phyloP scores from a whole-genome alignment of 2,888 invertebrate species.

The Pardosa pseudoannulata region DNA sequence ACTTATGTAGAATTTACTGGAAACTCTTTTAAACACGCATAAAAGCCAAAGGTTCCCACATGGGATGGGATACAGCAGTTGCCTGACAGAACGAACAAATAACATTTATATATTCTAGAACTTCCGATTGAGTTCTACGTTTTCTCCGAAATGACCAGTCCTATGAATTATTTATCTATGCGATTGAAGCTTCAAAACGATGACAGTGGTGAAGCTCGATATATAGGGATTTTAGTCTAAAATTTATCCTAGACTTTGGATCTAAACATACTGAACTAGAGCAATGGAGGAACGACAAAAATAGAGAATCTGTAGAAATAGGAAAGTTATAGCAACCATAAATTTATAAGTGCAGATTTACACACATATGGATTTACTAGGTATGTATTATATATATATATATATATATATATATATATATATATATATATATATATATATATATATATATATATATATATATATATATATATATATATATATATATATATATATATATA shows the following conservation, averaged over 20 bases:
- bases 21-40: neutral
- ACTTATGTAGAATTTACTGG: no score
- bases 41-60: constrained; percentile 14
- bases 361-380: no score
- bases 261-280: constrained; percentile 18
- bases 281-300: constrained; percentile 24
- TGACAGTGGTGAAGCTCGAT: constrained; percentile 38
- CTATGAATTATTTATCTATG: constrained; percentile 63
- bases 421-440: no score
- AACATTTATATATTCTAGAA: constrained; percentile 61
- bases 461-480: no score
- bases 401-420: no score
- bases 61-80: constrained; percentile 18
- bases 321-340: neutral
- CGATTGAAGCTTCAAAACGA: constrained; percentile 47
- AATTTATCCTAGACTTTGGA: constrained; percentile 29
- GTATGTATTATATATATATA: no score
- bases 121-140: constrained; percentile 38
- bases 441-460: no score
- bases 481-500: no score
- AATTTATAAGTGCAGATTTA: no score
- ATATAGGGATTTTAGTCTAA: constrained; percentile 27
- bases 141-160: constrained; percentile 62
- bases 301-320: neutral
- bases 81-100: constrained; percentile 36